Evolutionary conservation across 2,797 vertebrate species (phyloP).

Genomic region (Malurus splendens): DNA sequence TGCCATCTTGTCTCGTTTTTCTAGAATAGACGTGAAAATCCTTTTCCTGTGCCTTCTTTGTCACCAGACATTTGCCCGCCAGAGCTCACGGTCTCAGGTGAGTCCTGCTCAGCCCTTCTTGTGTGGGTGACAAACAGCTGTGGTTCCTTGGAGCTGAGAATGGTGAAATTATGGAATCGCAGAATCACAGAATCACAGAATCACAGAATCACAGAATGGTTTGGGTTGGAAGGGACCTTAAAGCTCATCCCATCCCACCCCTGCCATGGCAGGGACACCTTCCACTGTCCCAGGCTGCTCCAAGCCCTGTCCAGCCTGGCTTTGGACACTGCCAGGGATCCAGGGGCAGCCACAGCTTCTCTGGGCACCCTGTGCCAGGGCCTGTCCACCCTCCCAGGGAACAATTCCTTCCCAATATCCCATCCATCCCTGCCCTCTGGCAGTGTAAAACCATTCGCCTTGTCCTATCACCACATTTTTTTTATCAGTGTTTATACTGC

Average conservation of each 20-base stretch:
- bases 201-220: no score
- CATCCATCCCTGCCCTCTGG: background rate
- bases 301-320: rapidly evolving
- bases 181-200: background rate
- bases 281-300: rapidly evolving
- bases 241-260: rapidly evolving
- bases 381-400: background rate
- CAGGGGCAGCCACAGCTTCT: background rate
- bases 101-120: background rate
- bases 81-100: slow-evolving; percentile 83
- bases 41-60: slow-evolving; percentile 71
- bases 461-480: background rate
- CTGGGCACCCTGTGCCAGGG: background rate
- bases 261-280: background rate
- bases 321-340: background rate
- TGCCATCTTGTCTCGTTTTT: slow-evolving; percentile 19
- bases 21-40: slow-evolving; percentile 73
- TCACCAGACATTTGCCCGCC: slow-evolving; percentile 81
- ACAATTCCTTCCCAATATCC: background rate
- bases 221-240: background rate
- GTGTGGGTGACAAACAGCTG: background rate
- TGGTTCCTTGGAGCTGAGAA: background rate
- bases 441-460: rapidly evolving
- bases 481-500: background rate
- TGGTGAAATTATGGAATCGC: background rate